phyloP scores from a whole-genome alignment of 2,113 vertebrate species.

The Mormyrus lacerda region DNA sequence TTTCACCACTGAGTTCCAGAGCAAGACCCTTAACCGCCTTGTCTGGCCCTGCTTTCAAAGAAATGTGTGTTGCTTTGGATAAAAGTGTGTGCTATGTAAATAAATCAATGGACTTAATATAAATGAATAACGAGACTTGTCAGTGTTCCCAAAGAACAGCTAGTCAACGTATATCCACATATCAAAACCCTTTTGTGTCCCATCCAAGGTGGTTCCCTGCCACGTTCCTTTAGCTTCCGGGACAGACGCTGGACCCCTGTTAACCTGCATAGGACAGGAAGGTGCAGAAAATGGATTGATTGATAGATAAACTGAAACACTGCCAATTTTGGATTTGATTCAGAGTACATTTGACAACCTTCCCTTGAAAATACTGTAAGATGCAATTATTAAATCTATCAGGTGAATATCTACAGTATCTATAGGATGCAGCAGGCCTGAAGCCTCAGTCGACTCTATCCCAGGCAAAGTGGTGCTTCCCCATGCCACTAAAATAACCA shows the following conservation, averaged over 20 bases:
- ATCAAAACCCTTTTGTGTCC: not conserved
- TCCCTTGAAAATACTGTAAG: not conserved
- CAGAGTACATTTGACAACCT: not conserved
- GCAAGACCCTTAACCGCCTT: not conserved
- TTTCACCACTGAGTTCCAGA: not conserved
- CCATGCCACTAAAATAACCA: constrained; percentile 37
- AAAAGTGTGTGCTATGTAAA: not conserved
- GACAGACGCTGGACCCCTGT: not conserved
- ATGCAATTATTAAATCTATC: not conserved
- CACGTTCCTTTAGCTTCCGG: not conserved
- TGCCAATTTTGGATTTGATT: not conserved
- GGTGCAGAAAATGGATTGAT: not conserved
- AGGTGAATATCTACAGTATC: not conserved
- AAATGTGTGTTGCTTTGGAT: not conserved
- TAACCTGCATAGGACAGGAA: not conserved
- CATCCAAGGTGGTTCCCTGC: not conserved
- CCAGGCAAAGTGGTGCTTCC: constrained; percentile 15
- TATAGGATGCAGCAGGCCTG: not conserved
- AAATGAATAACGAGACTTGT: not conserved
- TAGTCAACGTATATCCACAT: not conserved
- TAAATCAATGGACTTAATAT: not conserved
- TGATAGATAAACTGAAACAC: not conserved
- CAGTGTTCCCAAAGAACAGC: not conserved
- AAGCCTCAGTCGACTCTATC: not conserved
- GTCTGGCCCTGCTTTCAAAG: not conserved